Conservation (phyloP, 37 sponge, comb jelly and placozoan species). For the Beroe ovata region DNA sequence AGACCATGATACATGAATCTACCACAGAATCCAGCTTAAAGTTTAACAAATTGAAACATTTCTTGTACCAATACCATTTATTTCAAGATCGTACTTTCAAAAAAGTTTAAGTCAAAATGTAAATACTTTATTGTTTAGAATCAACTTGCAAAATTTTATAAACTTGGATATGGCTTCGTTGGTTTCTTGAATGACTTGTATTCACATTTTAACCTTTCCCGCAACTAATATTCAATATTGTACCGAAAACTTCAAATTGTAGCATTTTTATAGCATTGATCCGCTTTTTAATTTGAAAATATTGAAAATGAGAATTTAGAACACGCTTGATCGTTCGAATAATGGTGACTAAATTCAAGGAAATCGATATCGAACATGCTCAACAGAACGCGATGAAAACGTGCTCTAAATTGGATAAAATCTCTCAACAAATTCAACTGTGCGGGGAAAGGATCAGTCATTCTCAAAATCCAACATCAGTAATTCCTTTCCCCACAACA, state of each 20-base stretch:
- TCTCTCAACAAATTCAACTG: conserved; percentile 52
- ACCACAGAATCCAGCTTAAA: no score
- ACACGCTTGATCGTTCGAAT: background rate
- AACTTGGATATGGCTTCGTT: no score
- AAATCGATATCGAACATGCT: background rate
- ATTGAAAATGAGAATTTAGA: background rate
- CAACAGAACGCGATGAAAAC: background rate
- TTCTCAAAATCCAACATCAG: background rate
- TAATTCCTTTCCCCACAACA: background rate
- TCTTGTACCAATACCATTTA: no score
- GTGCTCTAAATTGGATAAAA: conserved; percentile 39
- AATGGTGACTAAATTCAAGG: background rate
- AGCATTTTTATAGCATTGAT: background rate
- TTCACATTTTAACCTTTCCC: no score
- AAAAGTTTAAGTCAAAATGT: background rate
- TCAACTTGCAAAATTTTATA: no score
- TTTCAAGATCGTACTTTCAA: no score
- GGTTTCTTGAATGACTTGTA: no score
- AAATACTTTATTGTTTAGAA: background rate
- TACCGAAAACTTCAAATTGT: conserved; percentile 3
- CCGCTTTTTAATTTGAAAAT: background rate
- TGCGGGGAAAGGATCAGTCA: background rate
- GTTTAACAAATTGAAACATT: no score
- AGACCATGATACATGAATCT: background rate
- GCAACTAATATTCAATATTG: conserved; percentile 22